Evolutionary conservation across 1,140 invertebrate genomes (phyloP).

Genomic region (Drosophila cardini): DNA sequence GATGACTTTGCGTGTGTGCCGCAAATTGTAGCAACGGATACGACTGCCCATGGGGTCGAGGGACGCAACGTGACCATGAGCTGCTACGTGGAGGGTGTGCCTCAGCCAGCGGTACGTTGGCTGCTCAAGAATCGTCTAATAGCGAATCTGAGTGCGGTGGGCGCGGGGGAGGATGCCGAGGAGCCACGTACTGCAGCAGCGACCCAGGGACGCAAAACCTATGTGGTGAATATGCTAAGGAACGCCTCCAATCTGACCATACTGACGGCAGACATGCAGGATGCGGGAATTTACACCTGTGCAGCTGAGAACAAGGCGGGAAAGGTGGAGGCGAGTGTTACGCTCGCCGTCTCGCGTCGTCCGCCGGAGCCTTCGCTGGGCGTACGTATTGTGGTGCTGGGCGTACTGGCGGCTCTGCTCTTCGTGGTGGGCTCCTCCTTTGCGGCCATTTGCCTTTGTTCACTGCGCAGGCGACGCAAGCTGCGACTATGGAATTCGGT

Average conservation of each 20-base stretch:
- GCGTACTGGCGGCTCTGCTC: constrained; percentile 86
- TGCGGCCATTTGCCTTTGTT: constrained; percentile 87
- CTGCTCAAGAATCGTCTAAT: constrained; percentile 82
- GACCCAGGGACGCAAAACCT: constrained; percentile 85
- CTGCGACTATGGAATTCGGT: constrained; percentile 83
- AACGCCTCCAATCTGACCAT: constrained; percentile 89
- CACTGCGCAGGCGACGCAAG: constrained; percentile 85
- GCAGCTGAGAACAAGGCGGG: constrained; percentile 92
- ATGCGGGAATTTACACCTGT: constrained; percentile 90
- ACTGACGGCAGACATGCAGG: constrained; percentile 88
- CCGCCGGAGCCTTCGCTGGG: constrained; percentile 85
- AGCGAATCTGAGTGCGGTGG: constrained; percentile 74
- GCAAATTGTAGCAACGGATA: constrained; percentile 86
- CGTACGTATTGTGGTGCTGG: constrained; percentile 86
- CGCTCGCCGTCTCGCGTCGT: constrained; percentile 87
- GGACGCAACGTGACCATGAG: constrained; percentile 90
- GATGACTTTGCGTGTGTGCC: constrained; percentile 93
- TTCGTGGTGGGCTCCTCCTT: constrained; percentile 87
- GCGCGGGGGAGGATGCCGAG: constrained; percentile 50
- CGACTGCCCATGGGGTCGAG: constrained; percentile 87
- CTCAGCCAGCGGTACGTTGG: constrained; percentile 88
- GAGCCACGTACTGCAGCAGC: constrained; percentile 72
- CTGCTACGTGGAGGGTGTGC: constrained; percentile 89
- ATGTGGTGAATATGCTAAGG: constrained; percentile 85
- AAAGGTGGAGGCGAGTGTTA: constrained; percentile 89